Base-by-base conservation (phyloP, 2,113 vertebrate species). In the Recurvirostra avosetta region DNA sequence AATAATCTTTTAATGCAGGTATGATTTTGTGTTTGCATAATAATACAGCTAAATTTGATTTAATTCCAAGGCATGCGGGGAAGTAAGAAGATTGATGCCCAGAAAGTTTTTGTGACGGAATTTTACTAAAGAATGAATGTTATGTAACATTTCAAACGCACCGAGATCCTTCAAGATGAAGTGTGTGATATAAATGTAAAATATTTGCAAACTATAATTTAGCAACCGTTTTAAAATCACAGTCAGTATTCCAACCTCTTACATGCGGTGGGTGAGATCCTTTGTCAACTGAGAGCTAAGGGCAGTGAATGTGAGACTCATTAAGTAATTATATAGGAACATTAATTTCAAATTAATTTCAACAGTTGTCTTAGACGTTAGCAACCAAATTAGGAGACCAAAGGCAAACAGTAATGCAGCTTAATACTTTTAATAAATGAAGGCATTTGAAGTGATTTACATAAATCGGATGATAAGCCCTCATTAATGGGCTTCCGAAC, bases 291-390 rank as follows among this genome's bases (percentile, higher is more conserved):
- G 68, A 55, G 59, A 83, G 94, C 90, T 88, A 52, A 97, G 95
- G 96, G 96, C 96, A 97, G 95, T 27, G 72, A 92, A 93, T 94
- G 88, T 88, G 95, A 94, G 94, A 86, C 86, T 97, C 95, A 95
- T 97, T 95, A 97, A 96, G 91, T 96, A 96, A 97, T 97, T 96
- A 95, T n/a, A 95, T 62, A 70, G 92, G 67, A 95, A 96, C 93
- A 94, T 97, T 93, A 96, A 96, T 96, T 96, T 95, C 73, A 88
- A 96, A 97, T 96, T 96, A 96, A 93, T 95, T 96, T 95, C 94
- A 96, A 65, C 90, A 74, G 90, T 95, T 83, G 94, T 80, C 82
- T 95, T 86, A 86, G 72, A 40, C 90, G 89, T 96, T 94, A 96
- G 94, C 86, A 94, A 84, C 92, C 79, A 92, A 94, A 95, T 95